Conservation (phyloP, 2,113 vertebrate genomes). For the Limnothrissa miodon region DNA sequence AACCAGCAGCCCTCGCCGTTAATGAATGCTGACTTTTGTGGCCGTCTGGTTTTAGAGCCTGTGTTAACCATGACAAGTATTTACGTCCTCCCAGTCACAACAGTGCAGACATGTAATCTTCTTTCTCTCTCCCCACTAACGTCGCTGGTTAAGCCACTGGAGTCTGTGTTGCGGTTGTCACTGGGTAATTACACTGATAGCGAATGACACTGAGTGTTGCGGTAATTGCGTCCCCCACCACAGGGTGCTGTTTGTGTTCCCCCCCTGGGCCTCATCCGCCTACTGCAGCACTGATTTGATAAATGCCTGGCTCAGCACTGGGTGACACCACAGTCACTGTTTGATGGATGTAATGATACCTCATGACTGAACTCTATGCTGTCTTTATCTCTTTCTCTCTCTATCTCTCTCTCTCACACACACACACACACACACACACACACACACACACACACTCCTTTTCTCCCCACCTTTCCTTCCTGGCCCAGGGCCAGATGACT, state of each 20-base stretch:
- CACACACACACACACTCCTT: conserved; percentile 13
- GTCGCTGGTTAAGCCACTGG: background rate
- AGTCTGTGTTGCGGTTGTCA: background rate
- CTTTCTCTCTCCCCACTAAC: background rate
- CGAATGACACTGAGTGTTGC: background rate
- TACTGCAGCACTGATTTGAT: background rate
- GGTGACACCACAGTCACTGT: background rate
- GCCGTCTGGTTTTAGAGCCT: background rate
- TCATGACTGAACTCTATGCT: background rate
- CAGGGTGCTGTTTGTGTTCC: background rate
- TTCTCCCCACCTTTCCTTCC: conserved; percentile 25
- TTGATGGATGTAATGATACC: background rate
- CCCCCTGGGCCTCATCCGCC: background rate
- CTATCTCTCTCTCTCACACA: background rate
- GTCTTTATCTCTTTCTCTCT: conserved; percentile 21
- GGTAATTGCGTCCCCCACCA: background rate
- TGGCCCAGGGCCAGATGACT: conserved; percentile 74
- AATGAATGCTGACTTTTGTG: background rate
- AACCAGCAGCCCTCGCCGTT: background rate
- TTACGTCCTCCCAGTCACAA: background rate
- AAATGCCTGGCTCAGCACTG: background rate
- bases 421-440: background rate
- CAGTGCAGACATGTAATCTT: background rate
- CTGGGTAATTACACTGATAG: background rate
- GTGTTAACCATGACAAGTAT: background rate